Evolutionary conservation across 2,797 vertebrate species (phyloP), one percentile per base, ranked within the genome.

Genomic region (Schizopygopsis pylzovi): DNA sequence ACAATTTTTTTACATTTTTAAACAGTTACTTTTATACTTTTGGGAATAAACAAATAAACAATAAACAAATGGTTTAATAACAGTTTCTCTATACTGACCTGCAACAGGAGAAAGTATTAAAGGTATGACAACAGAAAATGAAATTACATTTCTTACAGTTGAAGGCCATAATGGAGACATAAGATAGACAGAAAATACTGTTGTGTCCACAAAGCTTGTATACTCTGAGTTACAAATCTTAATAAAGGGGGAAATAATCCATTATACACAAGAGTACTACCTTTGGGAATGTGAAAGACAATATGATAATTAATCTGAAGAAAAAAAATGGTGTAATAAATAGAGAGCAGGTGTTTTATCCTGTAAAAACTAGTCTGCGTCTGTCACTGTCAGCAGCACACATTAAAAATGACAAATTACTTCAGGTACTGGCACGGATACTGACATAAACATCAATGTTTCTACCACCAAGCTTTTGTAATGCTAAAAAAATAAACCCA

Each of bases 321-420:
- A 8, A 0, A 3, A 4, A 16, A 18, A 67, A 37, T 13, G 4
- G 4, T 37, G 22, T 25, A 41, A 41, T 41, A 71, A 54, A 68
- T 15, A 61, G 39, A 61, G 13, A 43, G 76, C 54, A 43, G 39
- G 22, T 61, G 76, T 43, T 43, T 79, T 16, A 79, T 79, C 13
- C 54, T 18, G 54, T 61, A 61, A 28, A 9, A 61, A 43, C 76
- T 11, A 43, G 54, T 61, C 37, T 61, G 39, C 37, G 43, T 61
- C 76, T 61, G 76, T 79, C 76, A 79, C 59, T 33, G 18, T 59
- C 63, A 80, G 59, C n/a, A 47, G 41, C 15, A 41, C 47, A 41
- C 47, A 41, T 20, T 71, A 33, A 71, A 81, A 81, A 81, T 39
- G 47, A 56, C 33, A 70, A 70, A 68, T 39, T 56, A 47, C 25